A percentile compares a stretch with the other conserved stretches of the same genome.
Evolutionary conservation across 2,797 vertebrate species (phyloP).

Genomic region (Percopsis omiscomaycus): DNA sequence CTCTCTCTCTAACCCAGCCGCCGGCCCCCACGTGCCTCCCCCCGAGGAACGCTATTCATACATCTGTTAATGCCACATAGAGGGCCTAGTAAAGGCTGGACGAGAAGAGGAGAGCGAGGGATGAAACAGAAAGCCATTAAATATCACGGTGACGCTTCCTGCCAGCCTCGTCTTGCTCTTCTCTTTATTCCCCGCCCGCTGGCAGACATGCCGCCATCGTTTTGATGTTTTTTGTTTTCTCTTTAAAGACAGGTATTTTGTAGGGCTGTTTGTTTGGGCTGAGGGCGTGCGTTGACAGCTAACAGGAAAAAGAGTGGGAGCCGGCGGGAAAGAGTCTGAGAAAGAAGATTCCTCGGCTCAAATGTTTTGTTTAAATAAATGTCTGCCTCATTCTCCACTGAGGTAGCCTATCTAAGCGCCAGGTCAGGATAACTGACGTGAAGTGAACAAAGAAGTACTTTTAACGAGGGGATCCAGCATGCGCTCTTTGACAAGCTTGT

Average conservation of each 20-base stretch:
- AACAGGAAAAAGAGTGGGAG: slow-evolving; percentile 37
- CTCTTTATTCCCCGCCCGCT: slow-evolving; percentile 23
- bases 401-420: slow-evolving; percentile 34
- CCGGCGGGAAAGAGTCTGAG: slow-evolving; percentile 18
- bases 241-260: slow-evolving; percentile 54
- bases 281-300: slow-evolving; percentile 33
- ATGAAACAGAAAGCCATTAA: slow-evolving; percentile 56
- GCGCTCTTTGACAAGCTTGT: too few relatives aligned
- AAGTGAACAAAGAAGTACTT: too few relatives aligned
- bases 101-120: slow-evolving; percentile 39
- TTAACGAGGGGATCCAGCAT: too few relatives aligned
- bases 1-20: slow-evolving; percentile 51
- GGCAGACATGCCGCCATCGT: slow-evolving; percentile 39
- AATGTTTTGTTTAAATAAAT: slow-evolving; percentile 49
- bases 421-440: too few relatives aligned
- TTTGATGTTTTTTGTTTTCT: slow-evolving; percentile 34
- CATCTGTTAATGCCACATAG: slow-evolving; percentile 41
- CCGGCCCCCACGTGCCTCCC: slow-evolving; percentile 34
- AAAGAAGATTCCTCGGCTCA: slow-evolving; percentile 32
- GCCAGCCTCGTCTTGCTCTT: slow-evolving; percentile 23
- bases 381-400: slow-evolving; percentile 46
- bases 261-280: slow-evolving; percentile 46
- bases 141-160: slow-evolving; percentile 57
- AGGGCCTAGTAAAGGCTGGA: slow-evolving; percentile 27
- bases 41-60: slow-evolving; percentile 48